Evolutionary conservation across 1,140 invertebrate species (phyloP).

Genomic region (Drosophila serrata): DNA sequence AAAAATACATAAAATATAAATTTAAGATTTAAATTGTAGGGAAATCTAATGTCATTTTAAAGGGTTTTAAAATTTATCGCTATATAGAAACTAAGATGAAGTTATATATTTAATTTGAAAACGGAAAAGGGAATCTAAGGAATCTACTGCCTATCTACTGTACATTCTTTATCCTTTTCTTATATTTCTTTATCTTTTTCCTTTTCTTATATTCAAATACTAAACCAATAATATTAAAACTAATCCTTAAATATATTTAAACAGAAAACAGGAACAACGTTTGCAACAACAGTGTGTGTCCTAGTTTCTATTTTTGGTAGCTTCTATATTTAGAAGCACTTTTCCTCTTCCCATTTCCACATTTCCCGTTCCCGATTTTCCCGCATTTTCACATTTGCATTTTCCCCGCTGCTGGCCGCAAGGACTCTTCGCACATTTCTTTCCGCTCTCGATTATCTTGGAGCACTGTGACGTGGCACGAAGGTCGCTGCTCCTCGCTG

Average conservation of each 20-base stretch:
- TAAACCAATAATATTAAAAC: background rate
- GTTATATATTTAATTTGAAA: background rate
- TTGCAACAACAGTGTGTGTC: slow-evolving; percentile 29
- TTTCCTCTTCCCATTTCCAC: background rate
- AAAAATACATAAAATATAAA: too few species aligned
- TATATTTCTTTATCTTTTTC: background rate
- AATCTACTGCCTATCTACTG: background rate
- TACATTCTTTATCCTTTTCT: background rate
- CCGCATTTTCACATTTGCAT: slow-evolving; percentile 22
- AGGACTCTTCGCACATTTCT: slow-evolving; percentile 38
- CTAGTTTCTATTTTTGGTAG: slow-evolving; percentile 41
- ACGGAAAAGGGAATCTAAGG: background rate
- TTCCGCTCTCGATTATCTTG: slow-evolving; percentile 37
- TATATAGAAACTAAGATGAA: background rate
- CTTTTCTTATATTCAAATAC: too few species aligned
- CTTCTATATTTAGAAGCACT: slow-evolving; percentile 38
- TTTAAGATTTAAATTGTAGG: too few species aligned
- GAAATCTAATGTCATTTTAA: background rate
- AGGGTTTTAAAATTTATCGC: background rate
- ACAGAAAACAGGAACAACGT: too few species aligned
- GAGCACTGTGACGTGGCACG: slow-evolving; percentile 49
- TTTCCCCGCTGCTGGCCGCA: slow-evolving; percentile 16
- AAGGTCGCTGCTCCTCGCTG: slow-evolving; percentile 52
- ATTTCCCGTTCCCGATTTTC: slow-evolving; percentile 3
- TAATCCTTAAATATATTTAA: background rate